Evolutionary conservation across 2,113 vertebrate species (phyloP), one percentile per base, ranked within the genome.

Genomic region (Diadophis punctatus): DNA sequence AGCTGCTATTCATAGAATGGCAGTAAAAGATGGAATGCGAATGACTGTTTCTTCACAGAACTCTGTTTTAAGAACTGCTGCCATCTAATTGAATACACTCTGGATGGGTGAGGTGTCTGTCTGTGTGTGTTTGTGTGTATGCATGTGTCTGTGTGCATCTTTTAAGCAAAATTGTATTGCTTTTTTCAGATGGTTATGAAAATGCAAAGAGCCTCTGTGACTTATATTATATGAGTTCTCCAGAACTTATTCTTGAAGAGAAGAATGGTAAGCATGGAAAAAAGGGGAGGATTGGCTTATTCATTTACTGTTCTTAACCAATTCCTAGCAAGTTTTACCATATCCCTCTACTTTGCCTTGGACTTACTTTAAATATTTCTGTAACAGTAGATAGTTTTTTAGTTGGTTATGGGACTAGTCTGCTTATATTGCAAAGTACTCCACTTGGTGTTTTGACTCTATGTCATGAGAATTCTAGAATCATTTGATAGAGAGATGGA

Each of bases 171-270:
- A 56, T 92, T 91, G 51, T 90, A 92, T 22, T 96, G 68, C 93
- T 96, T 96, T 95, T 90, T 51, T 93, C 87, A 99, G 99, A 99
- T 97, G 99, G 99, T 52, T 99, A 99, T 94, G 99, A 99, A 97
- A 99, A 98, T 94, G 99, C 99, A 49, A 98, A 98, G 94, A 98
- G 97, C 60, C 98, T 99, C 51, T 99, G 99, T 97, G 99, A 99
- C 95, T 98, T 99, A 5, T 99, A 99, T 97, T 99, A 99, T 95
- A 98, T 99, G 98, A 99, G 98, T 97, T 99, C 98, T 92, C 99
- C 99, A 22, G 98, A 99, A 96, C 97, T 99, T 93, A 91, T 98
- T 52, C 97, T 99, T 95, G 98, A 99, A 95, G 98, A 99, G 97
- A 94, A 98, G 93, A 99, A 98, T 46, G 98, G 99, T 99, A 98